Conservation (phyloP, 2,797 vertebrate genomes). For the Chaenodraco wilsoni region DNA sequence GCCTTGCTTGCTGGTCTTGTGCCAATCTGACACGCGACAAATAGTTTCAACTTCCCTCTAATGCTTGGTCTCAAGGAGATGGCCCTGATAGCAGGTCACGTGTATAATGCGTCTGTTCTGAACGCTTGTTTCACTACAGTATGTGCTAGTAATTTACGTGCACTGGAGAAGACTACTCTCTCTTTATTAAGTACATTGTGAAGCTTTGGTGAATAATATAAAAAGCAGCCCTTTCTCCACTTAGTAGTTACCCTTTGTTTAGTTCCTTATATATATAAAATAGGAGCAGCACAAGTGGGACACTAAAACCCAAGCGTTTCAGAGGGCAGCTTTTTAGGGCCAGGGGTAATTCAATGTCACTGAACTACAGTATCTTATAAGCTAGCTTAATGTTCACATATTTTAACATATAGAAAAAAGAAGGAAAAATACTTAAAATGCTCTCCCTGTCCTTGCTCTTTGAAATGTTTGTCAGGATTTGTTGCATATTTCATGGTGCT, state of each 20-base stretch:
- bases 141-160: not conserved
- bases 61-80: slow-evolving; percentile 3
- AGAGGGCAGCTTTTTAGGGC: not conserved
- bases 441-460: slow-evolving; percentile 44
- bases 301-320: slow-evolving; percentile 8
- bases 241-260: not conserved
- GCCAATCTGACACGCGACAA: slow-evolving; percentile 16
- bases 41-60: slow-evolving; percentile 19
- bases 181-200: not conserved
- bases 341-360: slow-evolving; percentile 5
- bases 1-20: slow-evolving; percentile 5
- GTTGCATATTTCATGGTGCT: slow-evolving; percentile 56
- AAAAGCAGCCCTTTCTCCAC: not conserved
- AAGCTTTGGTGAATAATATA: slow-evolving; percentile 2
- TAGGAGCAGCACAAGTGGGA: not conserved
- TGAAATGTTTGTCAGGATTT: slow-evolving; percentile 21
- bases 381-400: not conserved
- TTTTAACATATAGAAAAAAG: slow-evolving; percentile 11
- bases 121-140: not conserved
- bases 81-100: slow-evolving; percentile 22
- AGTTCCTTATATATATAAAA: slow-evolving; percentile 13
- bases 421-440: slow-evolving; percentile 10
- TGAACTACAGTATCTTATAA: slow-evolving; percentile 19
- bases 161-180: slow-evolving; percentile 9
- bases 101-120: not conserved